These are phyloP conservation scores for Pteropus rufus DNA, from an alignment of 2,797 vertebrate species.

Conservation along the genomic window DNA sequence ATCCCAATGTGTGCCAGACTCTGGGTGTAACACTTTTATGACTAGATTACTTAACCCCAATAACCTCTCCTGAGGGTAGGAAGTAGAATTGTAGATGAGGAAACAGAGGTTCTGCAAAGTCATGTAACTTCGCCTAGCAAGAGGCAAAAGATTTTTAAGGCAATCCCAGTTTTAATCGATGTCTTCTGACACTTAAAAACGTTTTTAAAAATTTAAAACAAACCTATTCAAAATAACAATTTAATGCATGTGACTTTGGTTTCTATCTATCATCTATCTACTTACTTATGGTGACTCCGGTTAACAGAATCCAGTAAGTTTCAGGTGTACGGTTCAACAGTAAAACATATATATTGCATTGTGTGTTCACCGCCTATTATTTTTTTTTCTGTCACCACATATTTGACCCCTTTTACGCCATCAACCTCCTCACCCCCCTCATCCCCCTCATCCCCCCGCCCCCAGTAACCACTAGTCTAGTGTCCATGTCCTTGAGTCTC, in stretches of 20 bases:
- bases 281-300: too few relatives aligned
- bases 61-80: not conserved
- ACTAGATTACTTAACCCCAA: not conserved
- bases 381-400: too few relatives aligned
- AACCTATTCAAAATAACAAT: not conserved
- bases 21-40: not conserved
- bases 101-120: conserved; percentile 29
- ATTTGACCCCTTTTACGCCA: too few relatives aligned
- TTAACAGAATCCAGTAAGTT: too few relatives aligned
- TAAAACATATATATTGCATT: too few relatives aligned
- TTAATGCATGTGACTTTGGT: not conserved
- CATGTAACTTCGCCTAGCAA: not conserved
- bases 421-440: too few relatives aligned
- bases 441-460: too few relatives aligned
- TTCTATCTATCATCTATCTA: too few relatives aligned
- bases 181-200: not conserved
- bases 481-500: too few relatives aligned
- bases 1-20: not conserved
- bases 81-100: conserved; percentile 27
- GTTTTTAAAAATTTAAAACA: not conserved
- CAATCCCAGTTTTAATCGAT: not conserved
- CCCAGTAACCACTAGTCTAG: too few relatives aligned
- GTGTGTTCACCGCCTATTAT: too few relatives aligned
- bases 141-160: not conserved
- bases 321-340: too few relatives aligned